Percentiles rank a stretch among this genome's conserved stretches.
These are phyloP conservation scores for Drosophila funebris DNA, from an alignment of 1,140 invertebrate genomes.

Conservation along the genomic window DNA sequence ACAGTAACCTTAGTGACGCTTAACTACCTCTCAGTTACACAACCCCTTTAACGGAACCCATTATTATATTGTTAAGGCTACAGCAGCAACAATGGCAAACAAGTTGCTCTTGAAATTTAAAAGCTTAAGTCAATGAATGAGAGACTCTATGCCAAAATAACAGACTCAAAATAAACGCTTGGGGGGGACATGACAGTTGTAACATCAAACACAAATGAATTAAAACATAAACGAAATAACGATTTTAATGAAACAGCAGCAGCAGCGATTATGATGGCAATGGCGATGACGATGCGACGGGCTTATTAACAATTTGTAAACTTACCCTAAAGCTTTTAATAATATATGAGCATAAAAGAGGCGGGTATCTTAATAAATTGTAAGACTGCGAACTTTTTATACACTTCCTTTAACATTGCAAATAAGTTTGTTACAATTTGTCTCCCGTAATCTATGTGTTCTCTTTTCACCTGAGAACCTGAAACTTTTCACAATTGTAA, in stretches of 20 bases:
- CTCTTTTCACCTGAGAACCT: too few species aligned
- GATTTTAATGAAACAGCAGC: constrained; percentile 7
- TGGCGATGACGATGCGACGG: background rate
- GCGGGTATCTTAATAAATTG: background rate
- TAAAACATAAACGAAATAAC: constrained; percentile 19
- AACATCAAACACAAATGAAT: constrained; percentile 3
- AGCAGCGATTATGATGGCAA: background rate
- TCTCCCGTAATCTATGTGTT: too few species aligned
- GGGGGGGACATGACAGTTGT: constrained; percentile 7
- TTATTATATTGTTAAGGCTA: constrained; percentile 14
- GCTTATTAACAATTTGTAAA: constrained; percentile 1
- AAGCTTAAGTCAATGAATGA: background rate
- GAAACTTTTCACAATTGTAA: too few species aligned
- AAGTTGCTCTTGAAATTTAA: background rate
- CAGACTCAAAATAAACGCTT: background rate
- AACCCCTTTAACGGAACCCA: constrained; percentile 1
- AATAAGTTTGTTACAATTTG: too few species aligned
- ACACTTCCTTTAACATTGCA: background rate
- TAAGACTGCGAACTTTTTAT: background rate
- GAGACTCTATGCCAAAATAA: background rate
- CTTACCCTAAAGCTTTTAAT: constrained; percentile 28
- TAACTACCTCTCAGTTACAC: background rate
- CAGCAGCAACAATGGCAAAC: constrained; percentile 28
- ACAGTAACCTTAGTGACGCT: constrained; percentile 6
- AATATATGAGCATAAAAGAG: constrained; percentile 8